phyloP scores from a whole-genome alignment of 2,797 vertebrate genomes.

The Gallinago stenura region DNA sequence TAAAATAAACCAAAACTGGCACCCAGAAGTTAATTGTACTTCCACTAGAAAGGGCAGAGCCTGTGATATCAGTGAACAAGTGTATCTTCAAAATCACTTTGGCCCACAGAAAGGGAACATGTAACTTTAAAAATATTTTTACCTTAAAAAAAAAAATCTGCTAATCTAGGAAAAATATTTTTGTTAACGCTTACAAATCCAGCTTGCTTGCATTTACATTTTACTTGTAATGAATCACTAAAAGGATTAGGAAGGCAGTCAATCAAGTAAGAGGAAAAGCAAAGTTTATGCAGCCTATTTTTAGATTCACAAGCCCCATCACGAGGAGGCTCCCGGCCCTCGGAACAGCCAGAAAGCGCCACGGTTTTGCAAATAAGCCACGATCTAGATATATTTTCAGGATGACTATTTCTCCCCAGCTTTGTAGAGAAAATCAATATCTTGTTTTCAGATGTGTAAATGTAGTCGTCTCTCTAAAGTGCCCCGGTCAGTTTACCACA shows the following conservation, averaged over 20 bases:
- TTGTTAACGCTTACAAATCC: background rate
- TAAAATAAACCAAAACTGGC: background rate
- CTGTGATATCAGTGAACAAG: background rate
- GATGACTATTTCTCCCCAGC: constrained; percentile 66
- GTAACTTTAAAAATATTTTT: background rate
- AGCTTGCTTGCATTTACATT: constrained; percentile 18
- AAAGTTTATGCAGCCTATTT: constrained; percentile 49
- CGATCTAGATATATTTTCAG: constrained; percentile 60
- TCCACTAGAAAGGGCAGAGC: background rate
- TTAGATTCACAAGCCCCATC: background rate
- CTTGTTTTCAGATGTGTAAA: constrained; percentile 84
- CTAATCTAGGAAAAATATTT: background rate
- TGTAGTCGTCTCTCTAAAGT: constrained; percentile 81
- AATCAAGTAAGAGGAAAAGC: constrained; percentile 23
- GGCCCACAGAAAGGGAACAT: background rate
- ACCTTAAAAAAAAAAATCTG: background rate
- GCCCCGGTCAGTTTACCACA: constrained; percentile 90
- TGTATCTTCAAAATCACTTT: background rate
- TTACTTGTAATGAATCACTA: constrained; percentile 2
- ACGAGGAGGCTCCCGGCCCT: background rate
- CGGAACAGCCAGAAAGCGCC: background rate
- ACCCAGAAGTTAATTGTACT: background rate
- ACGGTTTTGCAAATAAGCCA: background rate
- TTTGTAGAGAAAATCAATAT: constrained; percentile 82
- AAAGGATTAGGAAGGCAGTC: constrained; percentile 46